Evolutionary conservation across 2,113 vertebrate species (phyloP).

Genomic region (Peromyscus polionotus): DNA sequence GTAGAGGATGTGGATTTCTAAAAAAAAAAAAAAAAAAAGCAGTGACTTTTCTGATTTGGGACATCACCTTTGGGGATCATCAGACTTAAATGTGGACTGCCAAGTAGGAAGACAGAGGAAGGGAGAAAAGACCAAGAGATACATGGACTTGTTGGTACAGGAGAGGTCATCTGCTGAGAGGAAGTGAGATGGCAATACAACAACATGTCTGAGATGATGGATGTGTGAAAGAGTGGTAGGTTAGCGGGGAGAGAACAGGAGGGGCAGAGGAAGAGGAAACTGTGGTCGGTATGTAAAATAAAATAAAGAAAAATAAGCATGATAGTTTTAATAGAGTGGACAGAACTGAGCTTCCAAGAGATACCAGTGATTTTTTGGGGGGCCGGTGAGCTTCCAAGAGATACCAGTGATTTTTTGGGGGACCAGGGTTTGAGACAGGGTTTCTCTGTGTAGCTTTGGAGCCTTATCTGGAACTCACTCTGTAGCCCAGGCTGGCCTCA

Average conservation of each 20-base stretch:
- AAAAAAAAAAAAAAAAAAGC: neutral
- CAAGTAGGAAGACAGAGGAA: neutral
- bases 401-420: neutral
- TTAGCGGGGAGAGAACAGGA: too few relatives aligned
- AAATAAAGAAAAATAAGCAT: neutral
- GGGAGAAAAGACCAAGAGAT: neutral
- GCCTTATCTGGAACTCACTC: too few relatives aligned
- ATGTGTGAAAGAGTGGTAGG: neutral
- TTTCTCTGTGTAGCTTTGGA: too few relatives aligned
- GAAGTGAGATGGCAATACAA: neutral
- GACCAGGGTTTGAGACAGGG: too few relatives aligned
- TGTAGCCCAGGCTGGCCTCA: too few relatives aligned
- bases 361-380: neutral
- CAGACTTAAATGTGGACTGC: neutral
- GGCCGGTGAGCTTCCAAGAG: neutral
- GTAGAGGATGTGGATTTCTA: conserved; percentile 14
- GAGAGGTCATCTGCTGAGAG: neutral
- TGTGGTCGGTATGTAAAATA: too few relatives aligned
- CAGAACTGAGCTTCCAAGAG: neutral
- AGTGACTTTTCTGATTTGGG: neutral
- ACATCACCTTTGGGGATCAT: neutral
- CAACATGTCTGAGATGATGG: neutral
- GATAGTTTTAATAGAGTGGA: neutral
- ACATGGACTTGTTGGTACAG: neutral
- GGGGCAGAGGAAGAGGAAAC: too few relatives aligned